Conservation (phyloP, 2,888 invertebrate genomes). For the Hetaerina titia region DNA sequence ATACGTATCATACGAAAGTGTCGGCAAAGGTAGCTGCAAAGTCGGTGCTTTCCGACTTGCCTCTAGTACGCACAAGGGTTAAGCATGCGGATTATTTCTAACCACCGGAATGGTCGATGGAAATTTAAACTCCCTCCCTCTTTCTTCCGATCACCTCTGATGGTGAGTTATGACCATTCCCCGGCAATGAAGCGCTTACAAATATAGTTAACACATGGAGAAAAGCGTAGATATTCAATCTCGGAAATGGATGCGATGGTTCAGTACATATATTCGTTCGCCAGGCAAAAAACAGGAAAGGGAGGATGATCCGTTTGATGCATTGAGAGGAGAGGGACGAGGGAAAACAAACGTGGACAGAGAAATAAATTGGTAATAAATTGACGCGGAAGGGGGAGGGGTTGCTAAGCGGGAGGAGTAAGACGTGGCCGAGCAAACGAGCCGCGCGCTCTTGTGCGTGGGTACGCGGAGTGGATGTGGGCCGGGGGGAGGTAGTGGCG, state of each 20-base stretch:
- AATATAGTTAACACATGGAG: background rate
- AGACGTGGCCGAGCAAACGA: background rate
- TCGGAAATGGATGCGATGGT: slow-evolving; percentile 10
- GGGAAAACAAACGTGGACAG: slow-evolving; percentile 14
- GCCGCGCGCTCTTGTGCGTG: background rate
- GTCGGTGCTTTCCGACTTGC: background rate
- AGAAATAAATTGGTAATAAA: slow-evolving; percentile 35
- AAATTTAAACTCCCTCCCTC: background rate
- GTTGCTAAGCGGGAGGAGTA: background rate
- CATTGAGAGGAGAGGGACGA: background rate
- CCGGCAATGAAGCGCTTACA: slow-evolving; percentile 18
- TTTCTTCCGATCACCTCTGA: background rate
- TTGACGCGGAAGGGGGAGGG: background rate
- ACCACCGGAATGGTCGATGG: background rate
- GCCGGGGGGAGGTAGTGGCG: background rate
- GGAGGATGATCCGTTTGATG: background rate
- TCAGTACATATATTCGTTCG: background rate
- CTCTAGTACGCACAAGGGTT: background rate
- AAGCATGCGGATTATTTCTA: background rate
- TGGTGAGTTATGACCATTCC: background rate
- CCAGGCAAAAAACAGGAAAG: background rate
- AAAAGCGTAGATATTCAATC: slow-evolving; percentile 14
- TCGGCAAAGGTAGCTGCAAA: background rate
- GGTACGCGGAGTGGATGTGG: background rate
- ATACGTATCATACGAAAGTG: background rate